A percentile compares a stretch with the other conserved stretches of the same genome.
Conservation (phyloP, 2,113 vertebrate genomes). For the Prionailurus bengalensis region DNA sequence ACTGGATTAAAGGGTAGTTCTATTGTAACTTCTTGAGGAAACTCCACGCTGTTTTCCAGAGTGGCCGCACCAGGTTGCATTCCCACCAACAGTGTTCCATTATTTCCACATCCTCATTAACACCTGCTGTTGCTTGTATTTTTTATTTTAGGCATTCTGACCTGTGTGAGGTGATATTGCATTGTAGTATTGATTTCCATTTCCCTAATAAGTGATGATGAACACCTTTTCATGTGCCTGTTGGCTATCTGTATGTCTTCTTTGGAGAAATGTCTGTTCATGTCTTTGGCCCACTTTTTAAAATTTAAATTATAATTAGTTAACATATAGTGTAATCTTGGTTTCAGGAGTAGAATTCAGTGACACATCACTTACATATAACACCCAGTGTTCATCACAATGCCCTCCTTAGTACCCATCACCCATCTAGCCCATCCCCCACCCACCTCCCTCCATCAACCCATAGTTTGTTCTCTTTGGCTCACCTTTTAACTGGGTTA, state of each 20-base stretch:
- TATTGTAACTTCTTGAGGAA: neutral
- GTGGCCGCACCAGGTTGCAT: neutral
- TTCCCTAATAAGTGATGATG: neutral
- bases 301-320: too few relatives aligned
- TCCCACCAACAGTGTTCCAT: neutral
- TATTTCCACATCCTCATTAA: neutral
- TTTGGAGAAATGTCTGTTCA: neutral
- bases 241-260: neutral
- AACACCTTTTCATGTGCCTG: neutral
- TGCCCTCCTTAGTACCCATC: too few relatives aligned
- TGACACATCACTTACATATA: too few relatives aligned
- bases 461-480: neutral
- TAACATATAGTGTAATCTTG: too few relatives aligned
- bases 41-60: neutral
- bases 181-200: neutral
- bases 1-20: neutral
- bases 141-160: neutral
- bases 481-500: too few relatives aligned
- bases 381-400: too few relatives aligned
- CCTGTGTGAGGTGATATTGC: neutral
- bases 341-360: too few relatives aligned
- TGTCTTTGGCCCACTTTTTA: neutral
- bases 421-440: too few relatives aligned
- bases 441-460: too few relatives aligned
- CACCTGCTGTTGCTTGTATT: neutral